Conservation (phyloP, 2,113 vertebrate species). For the Cervus canadensis region DNA sequence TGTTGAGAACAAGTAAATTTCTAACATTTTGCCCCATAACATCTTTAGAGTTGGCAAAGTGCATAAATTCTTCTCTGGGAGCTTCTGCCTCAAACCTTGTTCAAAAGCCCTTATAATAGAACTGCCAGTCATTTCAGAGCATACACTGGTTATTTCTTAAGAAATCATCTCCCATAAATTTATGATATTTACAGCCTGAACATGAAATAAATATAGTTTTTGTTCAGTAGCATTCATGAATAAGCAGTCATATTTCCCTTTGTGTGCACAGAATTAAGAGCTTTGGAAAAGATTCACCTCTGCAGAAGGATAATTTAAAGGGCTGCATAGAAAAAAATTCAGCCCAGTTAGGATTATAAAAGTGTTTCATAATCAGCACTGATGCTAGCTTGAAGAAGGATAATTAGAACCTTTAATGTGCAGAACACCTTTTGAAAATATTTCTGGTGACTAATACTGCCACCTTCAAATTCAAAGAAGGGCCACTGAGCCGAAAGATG, state of each 20-base stretch:
- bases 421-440: conserved; percentile 25
- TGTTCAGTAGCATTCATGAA: conserved; percentile 53
- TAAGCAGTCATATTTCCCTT: conserved; percentile 56
- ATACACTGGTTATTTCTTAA: conserved; percentile 44
- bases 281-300: conserved; percentile 45
- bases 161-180: conserved; percentile 56
- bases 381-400: conserved; percentile 15
- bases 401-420: conserved; percentile 57
- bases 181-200: conserved; percentile 67
- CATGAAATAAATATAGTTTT: conserved; percentile 70
- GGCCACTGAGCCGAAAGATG: neutral
- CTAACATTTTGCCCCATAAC: conserved; percentile 23
- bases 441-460: conserved; percentile 18
- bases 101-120: conserved; percentile 62
- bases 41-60: conserved; percentile 32
- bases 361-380: conserved; percentile 54
- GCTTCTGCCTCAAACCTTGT: conserved; percentile 31
- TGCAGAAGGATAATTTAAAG: conserved; percentile 41
- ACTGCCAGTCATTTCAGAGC: conserved; percentile 54
- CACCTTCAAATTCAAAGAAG: neutral
- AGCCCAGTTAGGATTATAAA: conserved; percentile 59
- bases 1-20: neutral
- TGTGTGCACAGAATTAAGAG: conserved; percentile 54
- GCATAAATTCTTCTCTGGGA: conserved; percentile 52
- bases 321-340: conserved; percentile 39